Evolutionary conservation across 2,888 invertebrate genomes (phyloP).

Genomic region (Agrilus cyanescens): DNA sequence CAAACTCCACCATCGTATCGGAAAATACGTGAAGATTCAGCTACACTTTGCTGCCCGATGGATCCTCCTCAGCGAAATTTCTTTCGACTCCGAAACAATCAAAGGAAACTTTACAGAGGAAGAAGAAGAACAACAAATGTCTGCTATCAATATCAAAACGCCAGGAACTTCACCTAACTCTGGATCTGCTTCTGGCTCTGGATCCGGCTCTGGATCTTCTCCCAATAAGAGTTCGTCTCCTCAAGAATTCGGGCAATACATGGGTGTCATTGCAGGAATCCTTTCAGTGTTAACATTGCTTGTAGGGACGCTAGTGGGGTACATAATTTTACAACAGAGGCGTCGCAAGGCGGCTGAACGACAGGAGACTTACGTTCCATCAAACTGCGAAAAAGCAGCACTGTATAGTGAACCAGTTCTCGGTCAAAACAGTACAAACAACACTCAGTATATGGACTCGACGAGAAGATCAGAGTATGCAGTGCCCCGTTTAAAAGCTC

Average conservation of each 20-base stretch:
- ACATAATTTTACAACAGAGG: conserved; percentile 31
- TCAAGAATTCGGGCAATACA: conserved; percentile 30
- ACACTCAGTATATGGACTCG: conserved; percentile 31
- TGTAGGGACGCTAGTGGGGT: conserved; percentile 30
- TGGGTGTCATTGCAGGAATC: conserved; percentile 33
- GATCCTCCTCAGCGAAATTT: conserved; percentile 84
- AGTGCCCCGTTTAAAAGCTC: conserved; percentile 47
- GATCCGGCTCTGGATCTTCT: conserved; percentile 3
- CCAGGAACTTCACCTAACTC: conserved; percentile 20
- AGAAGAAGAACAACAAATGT: conserved; percentile 21
- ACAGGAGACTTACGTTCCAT: conserved; percentile 26
- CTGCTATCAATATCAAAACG: conserved; percentile 22
- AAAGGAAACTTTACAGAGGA: conserved; percentile 33
- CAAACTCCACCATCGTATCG: conserved; percentile 69
- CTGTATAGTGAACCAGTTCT: conserved; percentile 32
- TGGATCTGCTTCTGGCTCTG: conserved; percentile 8
- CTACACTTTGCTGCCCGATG: conserved; percentile 71
- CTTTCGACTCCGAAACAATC: conserved; percentile 56
- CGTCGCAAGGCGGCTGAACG: conserved; percentile 28
- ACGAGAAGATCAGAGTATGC: conserved; percentile 51
- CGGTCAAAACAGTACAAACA: conserved; percentile 22
- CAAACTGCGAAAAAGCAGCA: conserved; percentile 32
- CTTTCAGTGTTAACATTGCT: conserved; percentile 30
- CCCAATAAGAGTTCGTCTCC: conserved; percentile 23
- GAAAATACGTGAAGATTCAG: conserved; percentile 65